Evolutionary conservation across 2,888 invertebrate genomes (phyloP).

Genomic region (Pyralis farinalis): DNA sequence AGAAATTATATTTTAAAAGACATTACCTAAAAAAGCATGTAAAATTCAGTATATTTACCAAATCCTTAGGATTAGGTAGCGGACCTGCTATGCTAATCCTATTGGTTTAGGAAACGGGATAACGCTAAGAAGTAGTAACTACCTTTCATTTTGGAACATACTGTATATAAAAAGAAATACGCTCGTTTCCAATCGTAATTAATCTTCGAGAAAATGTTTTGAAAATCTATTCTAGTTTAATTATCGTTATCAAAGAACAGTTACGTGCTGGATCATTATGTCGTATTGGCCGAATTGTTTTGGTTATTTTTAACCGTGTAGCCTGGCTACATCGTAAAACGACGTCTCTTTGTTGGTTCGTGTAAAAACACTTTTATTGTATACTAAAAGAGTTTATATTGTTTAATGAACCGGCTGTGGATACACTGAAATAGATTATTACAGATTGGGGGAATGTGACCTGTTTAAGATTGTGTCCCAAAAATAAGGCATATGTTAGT

Average conservation of each 20-base stretch:
- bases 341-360: conserved; percentile 30
- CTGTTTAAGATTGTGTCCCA: too few relatives aligned
- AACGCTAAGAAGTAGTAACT: too few relatives aligned
- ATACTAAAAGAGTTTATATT: conserved; percentile 64
- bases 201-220: not conserved
- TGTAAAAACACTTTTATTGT: conserved; percentile 62
- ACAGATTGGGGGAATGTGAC: too few relatives aligned
- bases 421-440: conserved; percentile 1
- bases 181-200: not conserved
- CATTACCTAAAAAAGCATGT: too few relatives aligned
- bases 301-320: conserved; percentile 55
- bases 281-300: not conserved
- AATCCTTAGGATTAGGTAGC: too few relatives aligned
- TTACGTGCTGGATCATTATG: conserved; percentile 34
- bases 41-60: too few relatives aligned
- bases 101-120: too few relatives aligned
- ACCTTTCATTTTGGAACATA: too few relatives aligned
- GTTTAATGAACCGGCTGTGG: conserved; percentile 37
- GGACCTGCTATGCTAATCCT: too few relatives aligned
- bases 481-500: too few relatives aligned
- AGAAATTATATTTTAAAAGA: too few relatives aligned
- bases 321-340: conserved; percentile 43
- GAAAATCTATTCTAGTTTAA: not conserved
- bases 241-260: not conserved
- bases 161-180: too few relatives aligned